Conservation (phyloP, 2,113 vertebrate genomes). For the Pteropus alecto region DNA sequence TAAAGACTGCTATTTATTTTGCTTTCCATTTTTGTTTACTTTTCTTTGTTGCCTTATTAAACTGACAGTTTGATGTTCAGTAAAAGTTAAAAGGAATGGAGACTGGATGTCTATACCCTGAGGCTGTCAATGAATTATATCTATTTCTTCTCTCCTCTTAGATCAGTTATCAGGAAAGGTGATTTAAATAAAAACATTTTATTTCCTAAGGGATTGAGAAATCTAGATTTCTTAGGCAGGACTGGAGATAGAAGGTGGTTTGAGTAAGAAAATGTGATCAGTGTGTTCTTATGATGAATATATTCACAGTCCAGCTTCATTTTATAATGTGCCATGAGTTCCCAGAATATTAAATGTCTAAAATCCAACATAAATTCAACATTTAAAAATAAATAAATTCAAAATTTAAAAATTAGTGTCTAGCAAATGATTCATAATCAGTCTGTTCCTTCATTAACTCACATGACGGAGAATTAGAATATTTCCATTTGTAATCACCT, state of each 20-base stretch:
- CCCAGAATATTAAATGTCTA: not conserved
- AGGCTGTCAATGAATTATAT: not conserved
- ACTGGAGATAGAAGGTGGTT: not conserved
- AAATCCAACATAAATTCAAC: not conserved
- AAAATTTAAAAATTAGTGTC: not conserved
- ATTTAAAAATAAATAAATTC: not conserved
- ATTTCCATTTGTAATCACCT: not conserved
- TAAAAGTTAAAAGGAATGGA: slow-evolving; percentile 34
- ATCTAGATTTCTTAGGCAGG: not conserved
- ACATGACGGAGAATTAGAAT: not conserved
- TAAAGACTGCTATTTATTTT: slow-evolving; percentile 46
- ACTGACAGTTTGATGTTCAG: not conserved
- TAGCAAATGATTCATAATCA: not conserved
- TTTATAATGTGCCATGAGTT: not conserved
- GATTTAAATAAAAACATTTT: slow-evolving; percentile 22
- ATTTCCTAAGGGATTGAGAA: slow-evolving; percentile 1
- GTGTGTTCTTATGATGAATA: not conserved
- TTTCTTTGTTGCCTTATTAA: slow-evolving; percentile 44
- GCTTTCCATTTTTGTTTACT: slow-evolving; percentile 36
- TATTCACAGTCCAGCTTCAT: not conserved
- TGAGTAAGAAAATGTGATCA: not conserved
- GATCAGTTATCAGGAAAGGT: not conserved
- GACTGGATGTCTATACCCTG: not conserved
- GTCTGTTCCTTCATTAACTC: not conserved
- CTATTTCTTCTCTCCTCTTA: not conserved